These are phyloP conservation scores for Sterna hirundo DNA, from an alignment of 2,113 vertebrate genomes.

Conservation along the genomic window DNA sequence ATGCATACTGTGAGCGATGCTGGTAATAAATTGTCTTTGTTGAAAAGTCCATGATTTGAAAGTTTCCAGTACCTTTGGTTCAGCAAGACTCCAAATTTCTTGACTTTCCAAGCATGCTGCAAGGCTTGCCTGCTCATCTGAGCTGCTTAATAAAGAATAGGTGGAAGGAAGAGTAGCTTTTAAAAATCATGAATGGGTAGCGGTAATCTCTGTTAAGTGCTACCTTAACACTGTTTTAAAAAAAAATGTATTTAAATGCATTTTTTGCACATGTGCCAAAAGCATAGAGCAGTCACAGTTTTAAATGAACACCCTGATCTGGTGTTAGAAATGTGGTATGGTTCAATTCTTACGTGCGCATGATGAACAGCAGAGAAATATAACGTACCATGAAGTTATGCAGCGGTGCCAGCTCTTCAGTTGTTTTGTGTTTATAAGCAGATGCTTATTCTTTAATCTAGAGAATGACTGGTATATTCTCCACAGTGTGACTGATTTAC, in stretches of 20 bases:
- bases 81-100: not conserved
- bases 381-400: not conserved
- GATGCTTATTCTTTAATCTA: slow-evolving; percentile 30
- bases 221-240: not conserved
- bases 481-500: slow-evolving; percentile 14
- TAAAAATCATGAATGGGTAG: not conserved
- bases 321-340: not conserved
- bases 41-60: not conserved
- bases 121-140: not conserved
- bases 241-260: not conserved
- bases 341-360: not conserved
- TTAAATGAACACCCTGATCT: not conserved
- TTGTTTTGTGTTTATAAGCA: slow-evolving; percentile 31
- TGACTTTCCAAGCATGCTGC: not conserved
- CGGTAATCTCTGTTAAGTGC: not conserved
- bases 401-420: slow-evolving; percentile 1
- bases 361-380: not conserved
- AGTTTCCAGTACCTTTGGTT: not conserved
- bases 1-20: not conserved
- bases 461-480: not conserved
- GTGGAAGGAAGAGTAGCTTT: not conserved
- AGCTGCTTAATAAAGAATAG: not conserved
- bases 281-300: not conserved
- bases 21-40: not conserved
- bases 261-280: not conserved